A percentile compares a stretch with the other conserved stretches of the same genome.
phyloP scores from a whole-genome alignment of 2,113 vertebrate species.

The Protobothrops mucrosquamatus region DNA sequence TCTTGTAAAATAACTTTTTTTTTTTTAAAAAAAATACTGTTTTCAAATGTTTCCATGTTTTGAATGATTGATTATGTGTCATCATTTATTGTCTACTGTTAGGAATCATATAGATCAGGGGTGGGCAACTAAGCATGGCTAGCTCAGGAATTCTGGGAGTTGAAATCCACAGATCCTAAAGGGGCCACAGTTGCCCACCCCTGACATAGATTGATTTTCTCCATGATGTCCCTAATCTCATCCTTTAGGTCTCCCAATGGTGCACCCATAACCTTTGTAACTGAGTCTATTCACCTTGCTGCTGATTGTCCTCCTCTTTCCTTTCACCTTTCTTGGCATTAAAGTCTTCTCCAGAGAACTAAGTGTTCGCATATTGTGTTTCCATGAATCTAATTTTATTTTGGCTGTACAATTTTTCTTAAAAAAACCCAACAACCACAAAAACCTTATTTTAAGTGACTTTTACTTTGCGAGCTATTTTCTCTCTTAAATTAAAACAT shows the following conservation, averaged over 20 bases:
- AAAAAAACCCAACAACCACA: not conserved
- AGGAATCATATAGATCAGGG: not conserved
- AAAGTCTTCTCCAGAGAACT: not conserved
- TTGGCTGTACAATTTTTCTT: constrained; percentile 27
- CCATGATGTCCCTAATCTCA: not conserved
- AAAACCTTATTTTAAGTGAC: not conserved
- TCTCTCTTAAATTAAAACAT: constrained; percentile 3
- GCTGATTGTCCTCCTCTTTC: not conserved
- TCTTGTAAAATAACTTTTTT: not conserved
- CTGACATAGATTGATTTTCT: not conserved
- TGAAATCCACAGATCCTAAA: not conserved
- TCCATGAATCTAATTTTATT: constrained; percentile 36
- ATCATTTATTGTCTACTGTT: not conserved
- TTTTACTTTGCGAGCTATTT: constrained; percentile 3
- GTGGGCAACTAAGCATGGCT: not conserved
- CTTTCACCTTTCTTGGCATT: not conserved
- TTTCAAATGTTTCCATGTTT: not conserved
- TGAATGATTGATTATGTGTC: not conserved
- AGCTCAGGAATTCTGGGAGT: not conserved
- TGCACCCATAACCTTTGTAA: not conserved
- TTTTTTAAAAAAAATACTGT: not conserved
- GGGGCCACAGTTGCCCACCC: not conserved
- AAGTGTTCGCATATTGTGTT: not conserved
- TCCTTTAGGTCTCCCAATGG: not conserved
- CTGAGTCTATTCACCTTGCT: not conserved